Base-by-base conservation (phyloP, 1,140 invertebrate genomes). In the Brachionus angularis region DNA sequence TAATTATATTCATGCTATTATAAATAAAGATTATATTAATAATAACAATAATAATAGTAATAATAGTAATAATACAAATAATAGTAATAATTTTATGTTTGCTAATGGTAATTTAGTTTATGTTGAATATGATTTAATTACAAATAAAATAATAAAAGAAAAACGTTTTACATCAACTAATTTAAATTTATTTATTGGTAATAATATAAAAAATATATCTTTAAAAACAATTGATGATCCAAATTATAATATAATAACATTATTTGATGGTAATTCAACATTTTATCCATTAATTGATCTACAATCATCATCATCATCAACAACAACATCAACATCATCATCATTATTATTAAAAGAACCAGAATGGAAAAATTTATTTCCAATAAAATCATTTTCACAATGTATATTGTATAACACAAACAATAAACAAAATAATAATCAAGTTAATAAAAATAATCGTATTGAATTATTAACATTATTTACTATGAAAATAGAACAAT, bases 1-100 rank as follows among this genome's bases (percentile, higher is more conserved):
- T 21, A 27, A 27, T 14, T 18, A 1, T 16, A 50, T 67, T 10
- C 62, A 67, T 36, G 47, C 44, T 21, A 46, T 67, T 14, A 14
- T 67, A 12, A 67, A 33, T 27, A 67, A 67, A 36, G 62, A 67
- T n/a, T n/a, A n/a, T n/a, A n/a, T n/a, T n/a, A n/a, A n/a, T n/a
- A n/a, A n/a, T n/a, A n/a, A n/a, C n/a, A n/a, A n/a, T n/a, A n/a
- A n/a, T n/a, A n/a, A n/a, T n/a, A n/a, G n/a, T n/a, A n/a, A n/a
- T n/a, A n/a, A n/a, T n/a, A n/a, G n/a, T n/a, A n/a, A n/a, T n/a
- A n/a, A n/a, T n/a, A n/a, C n/a, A n/a, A n/a, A n/a, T n/a, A n/a
- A n/a, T n/a, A n/a, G n/a, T n/a, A n/a, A n/a, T n/a, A n/a, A n/a
- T n/a, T n/a, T n/a, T n/a, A n/a, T n/a, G n/a, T n/a, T n/a, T n/a